These are phyloP conservation scores for Misgurnus mizolepis DNA, from an alignment of 2,113 vertebrate species.

Conservation along the genomic window DNA sequence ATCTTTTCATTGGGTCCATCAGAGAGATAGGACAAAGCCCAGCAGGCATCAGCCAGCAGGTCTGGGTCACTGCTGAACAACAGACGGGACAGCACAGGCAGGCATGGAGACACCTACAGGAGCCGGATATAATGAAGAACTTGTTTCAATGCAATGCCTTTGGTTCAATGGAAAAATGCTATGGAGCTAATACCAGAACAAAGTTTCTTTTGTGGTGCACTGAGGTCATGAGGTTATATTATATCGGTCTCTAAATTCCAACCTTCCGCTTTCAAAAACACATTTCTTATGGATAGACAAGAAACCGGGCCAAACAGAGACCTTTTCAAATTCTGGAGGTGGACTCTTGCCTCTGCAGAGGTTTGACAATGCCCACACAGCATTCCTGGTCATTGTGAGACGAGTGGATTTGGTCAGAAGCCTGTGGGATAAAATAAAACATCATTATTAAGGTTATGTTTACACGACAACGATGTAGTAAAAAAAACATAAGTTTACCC, in stretches of 20 bases:
- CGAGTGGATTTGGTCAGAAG: constrained; percentile 95
- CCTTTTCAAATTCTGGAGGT: constrained; percentile 95
- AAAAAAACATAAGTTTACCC: no score
- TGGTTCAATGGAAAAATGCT: background rate
- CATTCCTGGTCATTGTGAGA: constrained; percentile 97
- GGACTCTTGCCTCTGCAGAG: constrained; percentile 97
- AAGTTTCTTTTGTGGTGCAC: no score
- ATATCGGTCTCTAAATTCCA: no score
- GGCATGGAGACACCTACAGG: constrained; percentile 90
- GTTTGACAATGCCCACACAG: constrained; percentile 97
- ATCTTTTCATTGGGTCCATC: constrained; percentile 99
- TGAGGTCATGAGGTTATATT: no score
- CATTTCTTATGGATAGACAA: background rate
- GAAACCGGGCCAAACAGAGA: constrained; percentile 52
- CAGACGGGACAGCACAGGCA: constrained; percentile 92
- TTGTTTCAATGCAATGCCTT: background rate
- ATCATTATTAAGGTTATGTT: no score
- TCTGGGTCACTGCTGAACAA: constrained; percentile 97
- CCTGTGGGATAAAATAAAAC: constrained; percentile 67
- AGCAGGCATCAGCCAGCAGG: constrained; percentile 95
- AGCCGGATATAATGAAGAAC: background rate
- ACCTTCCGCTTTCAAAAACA: no score
- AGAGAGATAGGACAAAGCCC: constrained; percentile 97
- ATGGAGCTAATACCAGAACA: background rate
- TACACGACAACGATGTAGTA: no score